Conservation (phyloP, 2,797 vertebrate genomes). For the Okamejei kenojei region DNA sequence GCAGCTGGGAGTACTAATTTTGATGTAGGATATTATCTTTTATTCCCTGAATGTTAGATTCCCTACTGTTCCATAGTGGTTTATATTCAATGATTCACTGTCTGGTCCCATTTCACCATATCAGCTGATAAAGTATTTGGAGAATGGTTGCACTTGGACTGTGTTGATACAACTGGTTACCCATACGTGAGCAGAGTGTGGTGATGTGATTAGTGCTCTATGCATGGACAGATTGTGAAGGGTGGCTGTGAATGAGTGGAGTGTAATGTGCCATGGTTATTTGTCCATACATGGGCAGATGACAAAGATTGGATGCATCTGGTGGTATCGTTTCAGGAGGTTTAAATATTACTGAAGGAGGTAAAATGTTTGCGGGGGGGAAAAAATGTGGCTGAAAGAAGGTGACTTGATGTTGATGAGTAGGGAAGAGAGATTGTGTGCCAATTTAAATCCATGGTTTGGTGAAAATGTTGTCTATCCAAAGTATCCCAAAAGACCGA, state of each 20-base stretch:
- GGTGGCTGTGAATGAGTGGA: neutral
- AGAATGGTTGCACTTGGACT: neutral
- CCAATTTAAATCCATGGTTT: neutral
- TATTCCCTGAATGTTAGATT: neutral
- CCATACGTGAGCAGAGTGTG: neutral
- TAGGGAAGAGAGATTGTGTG: neutral
- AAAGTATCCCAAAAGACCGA: neutral
- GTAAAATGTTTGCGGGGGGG: neutral
- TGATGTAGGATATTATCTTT: neutral
- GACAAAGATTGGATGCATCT: neutral
- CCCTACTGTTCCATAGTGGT: neutral
- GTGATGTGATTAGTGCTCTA: neutral
- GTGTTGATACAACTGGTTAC: neutral
- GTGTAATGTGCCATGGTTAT: neutral
- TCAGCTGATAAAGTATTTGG: neutral
- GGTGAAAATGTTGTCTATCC: neutral
- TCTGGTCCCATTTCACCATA: neutral
- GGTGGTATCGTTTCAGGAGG: neutral
- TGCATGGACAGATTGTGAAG: neutral
- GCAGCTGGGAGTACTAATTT: neutral
- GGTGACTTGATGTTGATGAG: neutral
- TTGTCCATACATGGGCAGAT: neutral
- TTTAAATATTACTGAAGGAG: neutral
- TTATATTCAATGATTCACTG: neutral
- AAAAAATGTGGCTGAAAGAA: neutral